Evolutionary conservation across 2,888 invertebrate genomes (phyloP).

Genomic region (Scaptodrosophila latifasciaeformis): DNA sequence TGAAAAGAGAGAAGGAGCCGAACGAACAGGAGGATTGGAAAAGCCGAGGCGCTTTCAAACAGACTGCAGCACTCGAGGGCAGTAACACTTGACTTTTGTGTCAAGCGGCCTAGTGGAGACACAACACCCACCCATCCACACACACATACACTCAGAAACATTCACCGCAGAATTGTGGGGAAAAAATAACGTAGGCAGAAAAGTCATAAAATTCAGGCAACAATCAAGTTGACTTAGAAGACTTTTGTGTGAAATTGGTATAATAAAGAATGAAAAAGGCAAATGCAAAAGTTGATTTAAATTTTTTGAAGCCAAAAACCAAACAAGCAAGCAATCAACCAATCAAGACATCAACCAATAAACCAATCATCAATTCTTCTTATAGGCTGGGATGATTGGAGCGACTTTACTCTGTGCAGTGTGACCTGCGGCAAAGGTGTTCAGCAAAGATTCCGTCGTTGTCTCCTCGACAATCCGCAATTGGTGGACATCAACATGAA

Average conservation of each 20-base stretch:
- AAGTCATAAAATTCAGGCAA: conserved; percentile 30
- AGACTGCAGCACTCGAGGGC: conserved; percentile 50
- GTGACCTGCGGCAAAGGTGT: conserved; percentile 75
- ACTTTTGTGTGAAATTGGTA: too few relatives aligned
- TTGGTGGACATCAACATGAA: conserved; percentile 73
- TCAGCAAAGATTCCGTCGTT: conserved; percentile 74
- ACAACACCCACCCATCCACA: conserved; percentile 7
- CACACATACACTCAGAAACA: conserved; percentile 11
- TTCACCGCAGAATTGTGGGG: too few relatives aligned
- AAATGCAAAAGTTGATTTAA: too few relatives aligned
- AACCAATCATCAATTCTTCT: conserved; percentile 28
- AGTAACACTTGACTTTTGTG: conserved; percentile 65
- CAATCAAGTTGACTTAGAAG: too few relatives aligned
- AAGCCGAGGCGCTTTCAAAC: conserved; percentile 28
- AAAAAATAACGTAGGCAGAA: too few relatives aligned
- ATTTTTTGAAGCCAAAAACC: too few relatives aligned
- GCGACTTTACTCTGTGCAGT: conserved; percentile 75
- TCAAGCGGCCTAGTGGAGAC: conserved; percentile 40
- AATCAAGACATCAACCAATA: neutral
- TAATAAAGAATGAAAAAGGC: too few relatives aligned
- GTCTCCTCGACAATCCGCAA: conserved; percentile 73
- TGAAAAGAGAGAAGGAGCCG: conserved; percentile 1
- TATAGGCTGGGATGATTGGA: conserved; percentile 76
- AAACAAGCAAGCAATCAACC: neutral
- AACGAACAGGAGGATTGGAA: conserved; percentile 22